Percentiles rank a stretch among this genome's conserved stretches.
Conservation (phyloP, 2,888 invertebrate genomes). For the Cosmia pyralina region DNA sequence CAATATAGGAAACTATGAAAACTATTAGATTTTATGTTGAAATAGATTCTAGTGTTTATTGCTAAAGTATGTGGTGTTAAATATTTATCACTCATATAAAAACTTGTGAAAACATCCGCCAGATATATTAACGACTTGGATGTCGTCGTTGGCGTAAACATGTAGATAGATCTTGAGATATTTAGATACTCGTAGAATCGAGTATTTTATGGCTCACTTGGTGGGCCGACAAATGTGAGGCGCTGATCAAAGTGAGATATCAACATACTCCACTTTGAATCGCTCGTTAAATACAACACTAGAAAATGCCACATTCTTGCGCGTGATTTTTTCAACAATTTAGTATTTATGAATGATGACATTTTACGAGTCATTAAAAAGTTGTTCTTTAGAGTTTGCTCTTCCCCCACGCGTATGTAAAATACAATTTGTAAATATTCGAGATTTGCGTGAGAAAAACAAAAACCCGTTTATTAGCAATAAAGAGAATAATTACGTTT, state of each 20-base stretch:
- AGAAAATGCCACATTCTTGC: slow-evolving; percentile 27
- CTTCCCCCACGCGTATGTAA: slow-evolving; percentile 19
- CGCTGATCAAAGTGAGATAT: slow-evolving; percentile 47
- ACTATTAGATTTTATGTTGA: background rate
- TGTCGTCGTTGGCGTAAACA: slow-evolving; percentile 12
- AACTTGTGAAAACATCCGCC: slow-evolving; percentile 27
- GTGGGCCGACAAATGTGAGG: slow-evolving; percentile 49
- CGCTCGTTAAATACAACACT: slow-evolving; percentile 32
- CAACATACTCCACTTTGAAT: slow-evolving; percentile 17
- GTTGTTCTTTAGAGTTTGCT: slow-evolving; percentile 1
- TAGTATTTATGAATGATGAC: slow-evolving; percentile 17
- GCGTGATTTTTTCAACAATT: slow-evolving; percentile 18
- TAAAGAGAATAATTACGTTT: background rate
- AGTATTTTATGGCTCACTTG: slow-evolving; percentile 48
- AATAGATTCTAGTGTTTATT: background rate
- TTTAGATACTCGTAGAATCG: slow-evolving; percentile 48
- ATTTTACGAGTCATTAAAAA: slow-evolving; percentile 29
- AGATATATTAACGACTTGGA: slow-evolving; percentile 20
- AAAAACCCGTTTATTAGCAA: slow-evolving; percentile 11
- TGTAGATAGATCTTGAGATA: slow-evolving; percentile 40
- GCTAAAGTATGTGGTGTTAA: slow-evolving; percentile 1
- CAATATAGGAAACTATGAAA: background rate
- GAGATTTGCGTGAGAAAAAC: slow-evolving; percentile 6
- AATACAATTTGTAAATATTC: slow-evolving; percentile 8
- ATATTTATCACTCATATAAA: slow-evolving; percentile 24